Evolutionary conservation across 2,797 vertebrate genomes (phyloP), one percentile per base, ranked within the genome.

Genomic region (Sarcophilus harrisii): DNA sequence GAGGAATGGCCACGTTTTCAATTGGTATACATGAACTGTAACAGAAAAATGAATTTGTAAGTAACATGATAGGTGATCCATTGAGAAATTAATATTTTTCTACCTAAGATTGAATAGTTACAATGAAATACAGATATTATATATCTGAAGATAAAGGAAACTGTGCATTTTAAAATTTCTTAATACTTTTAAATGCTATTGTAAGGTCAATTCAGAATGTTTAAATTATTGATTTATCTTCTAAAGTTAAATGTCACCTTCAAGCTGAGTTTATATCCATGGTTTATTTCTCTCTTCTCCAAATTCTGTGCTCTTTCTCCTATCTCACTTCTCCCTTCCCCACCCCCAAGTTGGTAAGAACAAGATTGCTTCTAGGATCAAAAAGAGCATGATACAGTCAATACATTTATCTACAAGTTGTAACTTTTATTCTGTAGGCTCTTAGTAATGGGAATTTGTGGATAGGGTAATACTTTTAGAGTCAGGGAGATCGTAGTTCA

Each of bases 321-420:
- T 52, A 52, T 97, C 94, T 96, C 92, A 92, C 92, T 28, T 18
- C 62, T 92, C 59, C 92, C 97, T 97, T 96, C 96, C 96, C 92
- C 96, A 96, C 95, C 96, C 96, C 97, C 95, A 96, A 97, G 97
- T 96, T 97, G 96, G 98, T 97, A 97, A 97, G 98, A 94, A 96
- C 54, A 96, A 97, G 62, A 93, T 90, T 54, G 94, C 30, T 94
- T 59, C 38, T 30, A 54, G 90, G 6, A 58, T 57, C 6, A 13
- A 57, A 90, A 60, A 52, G 30, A 29, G 2, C 54, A n/a, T 13
- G 16, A 89, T 3, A 21, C 62, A 29, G 38, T 62, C 38, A 59
- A 32, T 29, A 0, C 54, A 16, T 38, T 90, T 60, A 16, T 38
- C 90, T 60, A 29, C 28, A 24, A 27, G 0, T 0, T 3, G 60